Evolutionary conservation across 2,888 invertebrate species (phyloP), one percentile per base, ranked within the genome.

Genomic region (Ectemnius continuus): DNA sequence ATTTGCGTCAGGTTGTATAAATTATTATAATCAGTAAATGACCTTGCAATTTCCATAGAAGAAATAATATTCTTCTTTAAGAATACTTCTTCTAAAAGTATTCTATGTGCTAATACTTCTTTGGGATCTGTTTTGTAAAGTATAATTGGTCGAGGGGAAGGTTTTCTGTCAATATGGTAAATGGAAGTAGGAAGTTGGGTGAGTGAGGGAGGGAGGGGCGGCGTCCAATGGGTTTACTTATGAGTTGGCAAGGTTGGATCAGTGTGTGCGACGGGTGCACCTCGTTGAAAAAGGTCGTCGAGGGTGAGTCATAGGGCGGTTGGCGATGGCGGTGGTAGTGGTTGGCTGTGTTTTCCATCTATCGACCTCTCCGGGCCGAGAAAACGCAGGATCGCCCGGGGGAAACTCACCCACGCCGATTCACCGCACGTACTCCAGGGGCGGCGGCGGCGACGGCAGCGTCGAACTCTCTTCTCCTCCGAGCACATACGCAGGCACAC

Each of bases 351-450:
- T 86, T 86, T 83, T 81, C 80, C 81, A 75, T 82, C 71, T 83
- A 85, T 86, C 86, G 86, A 86, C 84, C 82, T 85, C 78, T 36
- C 36, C 76, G 69, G 73, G 67, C 67, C 57, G n/a, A 78, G 79
- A 80, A 85, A 86, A 85, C 81, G 75, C 67, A 72, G 76, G 77
- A 76, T 79, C 80, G 81, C 73, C 48, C 65, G 64, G 64, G 66
- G 75, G 75, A 71, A 74, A 68, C 67, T 63, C 66, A 60, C 52
- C 13, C n/a, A 18, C 46, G 23, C 64, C 56, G 58, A 67, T 79
- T 76, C 73, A 62, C 16, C 60, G 46, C 20, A 36, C 36, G 58
- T 45, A 64, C 60, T 48, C 57, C 52, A 26, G 47, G 60, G 46
- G 67, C 36, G 36, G 67, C 8, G 36, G n/a, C n/a, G n/a, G n/a